Base-by-base conservation (phyloP, 2,113 vertebrate genomes). In the Ceratotherium simum region DNA sequence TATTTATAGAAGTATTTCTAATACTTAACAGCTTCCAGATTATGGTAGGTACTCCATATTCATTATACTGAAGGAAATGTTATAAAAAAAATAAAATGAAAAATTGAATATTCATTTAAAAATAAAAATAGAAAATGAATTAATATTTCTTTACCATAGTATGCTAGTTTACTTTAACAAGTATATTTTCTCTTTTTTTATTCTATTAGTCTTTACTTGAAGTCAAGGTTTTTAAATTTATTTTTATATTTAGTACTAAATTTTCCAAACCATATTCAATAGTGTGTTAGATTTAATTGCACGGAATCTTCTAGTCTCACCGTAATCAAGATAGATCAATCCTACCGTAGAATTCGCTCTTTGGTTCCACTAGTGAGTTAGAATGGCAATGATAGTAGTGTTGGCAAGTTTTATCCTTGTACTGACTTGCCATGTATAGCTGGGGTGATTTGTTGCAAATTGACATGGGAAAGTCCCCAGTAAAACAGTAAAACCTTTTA, bases 241-340 rank as follows among this genome's bases (percentile, higher is more conserved):
- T 82, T 93, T 88, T 95, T 84, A 29, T 48, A 92, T 60, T 65
- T 67, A 94, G 11, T 82, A 65, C 39, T 90, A 23, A 72, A 81
- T 46, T 92, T 92, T 81, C 17, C 21, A 94, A 64, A 75, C 6
- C 31, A 48, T 73, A 23, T 56, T 82, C 16, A 76, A 48, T 81
- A 90, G 10, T 85, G 29, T 92, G 11, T 94, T 88, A 94, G 31
- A 42, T 36, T 54, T 84, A 42, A 31, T 76, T 94, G 23, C 64
- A 65, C 33, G 88, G 23, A 51, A 23, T 33, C 33, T 56, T 91
- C 33, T 91, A 31, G 54, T 84, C 13, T 78, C 31, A 51, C 18
- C 31, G 4, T 18, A 80, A 46, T 95, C 62, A 91, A 72, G 48
- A n/a, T 23, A 65, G 51, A 89, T 27, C 80, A 33, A 70, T 48